These are phyloP conservation scores for Maniola hyperantus DNA, from an alignment of 2,888 invertebrate species.

Conservation along the genomic window DNA sequence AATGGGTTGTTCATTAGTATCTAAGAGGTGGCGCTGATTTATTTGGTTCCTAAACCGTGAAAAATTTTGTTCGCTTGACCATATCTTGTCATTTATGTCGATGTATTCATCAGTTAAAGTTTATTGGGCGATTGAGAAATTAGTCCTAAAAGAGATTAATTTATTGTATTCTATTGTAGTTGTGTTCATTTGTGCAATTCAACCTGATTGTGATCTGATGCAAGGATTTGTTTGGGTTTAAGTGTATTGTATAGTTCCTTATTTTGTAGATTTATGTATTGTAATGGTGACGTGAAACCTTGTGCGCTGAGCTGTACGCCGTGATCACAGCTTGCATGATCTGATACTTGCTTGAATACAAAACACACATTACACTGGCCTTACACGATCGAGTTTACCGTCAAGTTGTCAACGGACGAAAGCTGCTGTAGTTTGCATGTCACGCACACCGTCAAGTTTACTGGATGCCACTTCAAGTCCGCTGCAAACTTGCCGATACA, in stretches of 20 bases:
- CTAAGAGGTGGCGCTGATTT: too few relatives aligned
- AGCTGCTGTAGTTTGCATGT: too few relatives aligned
- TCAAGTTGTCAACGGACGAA: too few relatives aligned
- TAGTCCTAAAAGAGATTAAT: slow-evolving; percentile 69
- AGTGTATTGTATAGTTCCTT: slow-evolving; percentile 80
- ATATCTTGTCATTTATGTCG: too few relatives aligned
- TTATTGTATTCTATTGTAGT: slow-evolving; percentile 75
- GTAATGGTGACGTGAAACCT: slow-evolving; percentile 37
- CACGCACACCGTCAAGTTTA: too few relatives aligned
- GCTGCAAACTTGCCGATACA: too few relatives aligned
- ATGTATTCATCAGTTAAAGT: too few relatives aligned
- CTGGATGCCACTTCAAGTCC: too few relatives aligned
- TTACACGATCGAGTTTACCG: neutral
- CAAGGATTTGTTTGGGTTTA: slow-evolving; percentile 72
- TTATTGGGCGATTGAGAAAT: too few relatives aligned
- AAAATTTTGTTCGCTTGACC: too few relatives aligned
- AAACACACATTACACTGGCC: neutral
- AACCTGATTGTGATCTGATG: slow-evolving; percentile 80
- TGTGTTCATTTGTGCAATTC: slow-evolving; percentile 76
- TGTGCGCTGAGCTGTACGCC: slow-evolving; percentile 19
- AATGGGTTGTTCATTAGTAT: too few relatives aligned
- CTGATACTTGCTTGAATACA: slow-evolving; percentile 50
- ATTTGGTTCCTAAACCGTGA: too few relatives aligned
- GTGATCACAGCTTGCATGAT: slow-evolving; percentile 51
- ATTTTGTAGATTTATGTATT: slow-evolving; percentile 71